Percentiles rank a stretch among this genome's conserved stretches.
Evolutionary conservation across 2,797 vertebrate species (phyloP).

Genomic region (Helarctos malayanus): DNA sequence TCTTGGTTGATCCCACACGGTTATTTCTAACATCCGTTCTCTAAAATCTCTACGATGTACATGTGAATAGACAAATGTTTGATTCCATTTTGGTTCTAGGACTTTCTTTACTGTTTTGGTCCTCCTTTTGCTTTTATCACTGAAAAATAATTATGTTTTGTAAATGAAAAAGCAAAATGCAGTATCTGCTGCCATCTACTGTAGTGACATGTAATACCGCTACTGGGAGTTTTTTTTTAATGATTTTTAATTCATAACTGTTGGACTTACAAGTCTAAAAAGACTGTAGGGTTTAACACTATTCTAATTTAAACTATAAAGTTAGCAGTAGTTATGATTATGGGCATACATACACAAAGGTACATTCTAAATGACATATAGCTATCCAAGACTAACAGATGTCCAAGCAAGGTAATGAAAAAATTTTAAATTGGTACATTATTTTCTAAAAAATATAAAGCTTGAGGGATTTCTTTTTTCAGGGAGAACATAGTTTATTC

Average conservation of each 20-base stretch:
- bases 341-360: background rate
- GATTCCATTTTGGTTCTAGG: conserved; percentile 97
- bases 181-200: conserved; percentile 74
- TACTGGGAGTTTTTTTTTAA: background rate
- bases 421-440: background rate
- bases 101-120: conserved; percentile 97
- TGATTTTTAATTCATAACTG: background rate
- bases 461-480: background rate
- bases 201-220: background rate
- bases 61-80: conserved; percentile 97
- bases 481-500: background rate
- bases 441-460: background rate
- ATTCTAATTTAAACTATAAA: conserved; percentile 1
- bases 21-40: conserved; percentile 98
- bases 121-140: conserved; percentile 98
- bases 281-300: background rate
- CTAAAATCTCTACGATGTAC: conserved; percentile 97
- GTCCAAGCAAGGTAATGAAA: background rate
- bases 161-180: conserved; percentile 72
- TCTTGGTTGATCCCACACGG: conserved; percentile 97
- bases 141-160: conserved; percentile 87
- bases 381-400: background rate
- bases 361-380: background rate
- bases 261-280: background rate
- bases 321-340: background rate